A percentile compares a stretch with the other conserved stretches of the same genome.
phyloP scores from a whole-genome alignment of 2,888 invertebrate species.

The Rugalucina vietnamica region DNA sequence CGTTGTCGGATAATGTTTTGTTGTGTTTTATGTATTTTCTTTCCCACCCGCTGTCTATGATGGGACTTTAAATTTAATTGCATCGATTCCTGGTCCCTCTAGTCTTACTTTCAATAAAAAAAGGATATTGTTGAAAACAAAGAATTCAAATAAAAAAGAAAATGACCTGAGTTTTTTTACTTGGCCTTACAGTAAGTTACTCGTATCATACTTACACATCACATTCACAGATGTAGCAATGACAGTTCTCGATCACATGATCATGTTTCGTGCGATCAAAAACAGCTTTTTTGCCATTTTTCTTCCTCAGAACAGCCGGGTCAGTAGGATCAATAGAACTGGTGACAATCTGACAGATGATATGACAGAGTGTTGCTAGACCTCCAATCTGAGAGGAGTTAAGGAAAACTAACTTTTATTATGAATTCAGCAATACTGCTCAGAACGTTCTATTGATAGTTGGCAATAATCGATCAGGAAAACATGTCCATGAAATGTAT shows the following conservation, averaged over 20 bases:
- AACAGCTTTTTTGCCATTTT: slow-evolving; percentile 85
- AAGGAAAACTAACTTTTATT: slow-evolving; percentile 48
- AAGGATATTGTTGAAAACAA: too few species aligned
- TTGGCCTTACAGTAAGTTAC: background rate
- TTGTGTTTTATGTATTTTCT: too few species aligned
- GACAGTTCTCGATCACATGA: slow-evolving; percentile 97
- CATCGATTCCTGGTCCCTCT: too few species aligned
- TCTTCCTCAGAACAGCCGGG: slow-evolving; percentile 87
- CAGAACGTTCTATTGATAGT: too few species aligned
- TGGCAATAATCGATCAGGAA: background rate
- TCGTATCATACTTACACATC: slow-evolving; percentile 82
- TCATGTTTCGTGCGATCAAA: slow-evolving; percentile 94
- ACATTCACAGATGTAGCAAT: slow-evolving; percentile 94
- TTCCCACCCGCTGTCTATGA: too few species aligned
- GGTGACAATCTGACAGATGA: slow-evolving; percentile 91
- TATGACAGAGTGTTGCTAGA: slow-evolving; percentile 90
- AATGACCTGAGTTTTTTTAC: too few species aligned
- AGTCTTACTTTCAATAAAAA: too few species aligned
- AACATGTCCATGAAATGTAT: background rate
- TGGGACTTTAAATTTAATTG: too few species aligned
- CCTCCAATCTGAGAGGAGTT: slow-evolving; percentile 81
- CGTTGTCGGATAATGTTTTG: too few species aligned
- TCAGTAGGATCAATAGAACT: slow-evolving; percentile 95
- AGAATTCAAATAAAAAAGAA: too few species aligned
- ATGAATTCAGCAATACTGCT: too few species aligned